Percentiles rank a stretch among this genome's conserved stretches.
Conservation (phyloP, 2,797 vertebrate genomes). For the Channallabes apus region DNA sequence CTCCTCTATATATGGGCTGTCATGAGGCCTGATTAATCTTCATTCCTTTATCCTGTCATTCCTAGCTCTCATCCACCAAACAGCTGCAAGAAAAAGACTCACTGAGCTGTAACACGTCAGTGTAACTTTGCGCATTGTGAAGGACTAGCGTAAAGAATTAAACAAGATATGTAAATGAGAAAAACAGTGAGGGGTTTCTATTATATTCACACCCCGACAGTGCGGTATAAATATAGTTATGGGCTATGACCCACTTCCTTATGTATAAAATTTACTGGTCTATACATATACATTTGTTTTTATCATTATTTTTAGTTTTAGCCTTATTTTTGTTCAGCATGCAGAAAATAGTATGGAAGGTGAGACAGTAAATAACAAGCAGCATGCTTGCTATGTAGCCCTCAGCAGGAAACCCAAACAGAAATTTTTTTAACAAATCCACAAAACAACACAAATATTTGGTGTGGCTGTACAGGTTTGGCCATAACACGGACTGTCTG, state of each 20-base stretch:
- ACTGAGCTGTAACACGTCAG: constrained; percentile 53
- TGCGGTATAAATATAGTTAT: neutral
- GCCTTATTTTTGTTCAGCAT: neutral
- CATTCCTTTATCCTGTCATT: constrained; percentile 60
- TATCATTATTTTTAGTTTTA: neutral
- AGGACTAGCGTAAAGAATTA: constrained; percentile 42
- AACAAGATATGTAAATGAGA: constrained; percentile 36
- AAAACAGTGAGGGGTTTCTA: constrained; percentile 14
- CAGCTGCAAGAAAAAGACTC: constrained; percentile 58
- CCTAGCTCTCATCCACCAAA: constrained; percentile 60
- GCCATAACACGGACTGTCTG: constrained; percentile 4
- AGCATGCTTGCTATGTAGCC: constrained; percentile 28
- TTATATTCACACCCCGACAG: neutral
- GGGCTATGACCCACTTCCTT: neutral
- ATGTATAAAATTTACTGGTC: neutral
- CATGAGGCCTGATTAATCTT: constrained; percentile 62
- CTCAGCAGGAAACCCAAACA: neutral
- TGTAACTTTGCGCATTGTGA: constrained; percentile 35
- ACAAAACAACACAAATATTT: constrained; percentile 64
- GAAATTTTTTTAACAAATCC: constrained; percentile 65
- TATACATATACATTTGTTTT: neutral
- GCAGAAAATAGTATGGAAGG: constrained; percentile 10
- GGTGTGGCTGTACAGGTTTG: constrained; percentile 34
- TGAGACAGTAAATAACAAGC: constrained; percentile 42
- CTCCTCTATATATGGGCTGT: constrained; percentile 60